Conservation (phyloP, 2,888 invertebrate species). For the Leptogaster cylindrica region DNA sequence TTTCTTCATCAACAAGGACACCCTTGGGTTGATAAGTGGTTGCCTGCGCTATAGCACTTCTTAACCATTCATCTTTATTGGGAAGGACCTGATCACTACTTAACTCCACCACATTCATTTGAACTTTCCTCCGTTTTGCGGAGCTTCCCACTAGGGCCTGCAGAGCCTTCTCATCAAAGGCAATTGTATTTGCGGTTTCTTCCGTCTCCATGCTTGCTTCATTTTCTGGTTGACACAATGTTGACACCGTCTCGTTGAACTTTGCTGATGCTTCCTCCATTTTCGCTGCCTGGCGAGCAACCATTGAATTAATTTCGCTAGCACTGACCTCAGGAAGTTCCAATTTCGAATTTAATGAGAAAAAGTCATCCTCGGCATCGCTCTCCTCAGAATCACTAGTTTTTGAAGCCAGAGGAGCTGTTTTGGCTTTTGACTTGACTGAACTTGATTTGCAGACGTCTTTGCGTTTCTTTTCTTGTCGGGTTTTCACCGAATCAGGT, state of each 20-base stretch:
- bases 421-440: slow-evolving; percentile 51
- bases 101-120: slow-evolving; percentile 79
- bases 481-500: slow-evolving; percentile 60
- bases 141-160: slow-evolving; percentile 73
- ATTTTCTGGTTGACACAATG: neutral
- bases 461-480: slow-evolving; percentile 50
- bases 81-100: slow-evolving; percentile 81
- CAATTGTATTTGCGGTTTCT: slow-evolving; percentile 41
- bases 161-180: slow-evolving; percentile 57
- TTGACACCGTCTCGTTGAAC: slow-evolving; percentile 44
- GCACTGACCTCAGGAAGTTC: slow-evolving; percentile 64
- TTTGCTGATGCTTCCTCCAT: slow-evolving; percentile 54
- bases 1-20: slow-evolving; percentile 62
- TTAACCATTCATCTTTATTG: slow-evolving; percentile 80
- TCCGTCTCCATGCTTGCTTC: neutral
- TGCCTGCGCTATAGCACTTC: slow-evolving; percentile 79
- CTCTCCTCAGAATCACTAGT: slow-evolving; percentile 65
- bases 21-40: slow-evolving; percentile 63
- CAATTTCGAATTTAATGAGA: slow-evolving; percentile 60
- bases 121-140: slow-evolving; percentile 66
- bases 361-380: slow-evolving; percentile 61
- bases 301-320: slow-evolving; percentile 59
- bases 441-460: slow-evolving; percentile 54
- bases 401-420: slow-evolving; percentile 52
- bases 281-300: slow-evolving; percentile 58